Base-by-base conservation (phyloP, 2,888 invertebrate genomes). In the Periphyllus acericola region DNA sequence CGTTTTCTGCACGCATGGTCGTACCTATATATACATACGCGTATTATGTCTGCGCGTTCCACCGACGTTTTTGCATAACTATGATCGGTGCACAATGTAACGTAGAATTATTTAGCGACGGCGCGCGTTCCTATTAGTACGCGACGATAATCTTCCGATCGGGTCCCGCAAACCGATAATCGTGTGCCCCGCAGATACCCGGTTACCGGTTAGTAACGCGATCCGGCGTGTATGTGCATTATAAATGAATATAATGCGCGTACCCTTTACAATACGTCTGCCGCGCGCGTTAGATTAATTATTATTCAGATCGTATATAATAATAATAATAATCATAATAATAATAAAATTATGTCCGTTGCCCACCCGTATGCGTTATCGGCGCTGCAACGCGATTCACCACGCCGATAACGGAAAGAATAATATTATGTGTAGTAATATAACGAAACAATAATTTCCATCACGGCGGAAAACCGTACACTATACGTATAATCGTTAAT, bases 121-220 rank as follows among this genome's bases (percentile, higher is more conserved):
- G 72, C 52, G 71, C 60, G 60, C 32, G n/a, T 82, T 52, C 72
- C 25, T 82, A n/a, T n/a, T 32, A 8, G 46, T 14, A 46, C 71
- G 52, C 82, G 71, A 71, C 46, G 29, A 40, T 81, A 68, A 52
- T 71, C 71, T 25, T 82, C 68, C 29, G 52, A 71, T 82, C 68
- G 68, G 46, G 29, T 81, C 40, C 40, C 21, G 71, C 72, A n/a
- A 71, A 32, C 34, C 19, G 82, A 82, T 14, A 46, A 46, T 82
- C 82, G 82, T 82, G 46, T 82, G 72, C 72, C 82, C 82, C n/a
- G n/a, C 82, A 72, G 82, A 82, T 72, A 82, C 32, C 68, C 32
- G n/a, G n/a, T n/a, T 2, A 21, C 40, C 46, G 46, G 14, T 21
- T 46, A 46, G 82, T 71, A 72, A 82, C 82, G 72, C 71, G 82